phyloP scores from a whole-genome alignment of 2,113 vertebrate species.

The Rhynchomys soricoides region DNA sequence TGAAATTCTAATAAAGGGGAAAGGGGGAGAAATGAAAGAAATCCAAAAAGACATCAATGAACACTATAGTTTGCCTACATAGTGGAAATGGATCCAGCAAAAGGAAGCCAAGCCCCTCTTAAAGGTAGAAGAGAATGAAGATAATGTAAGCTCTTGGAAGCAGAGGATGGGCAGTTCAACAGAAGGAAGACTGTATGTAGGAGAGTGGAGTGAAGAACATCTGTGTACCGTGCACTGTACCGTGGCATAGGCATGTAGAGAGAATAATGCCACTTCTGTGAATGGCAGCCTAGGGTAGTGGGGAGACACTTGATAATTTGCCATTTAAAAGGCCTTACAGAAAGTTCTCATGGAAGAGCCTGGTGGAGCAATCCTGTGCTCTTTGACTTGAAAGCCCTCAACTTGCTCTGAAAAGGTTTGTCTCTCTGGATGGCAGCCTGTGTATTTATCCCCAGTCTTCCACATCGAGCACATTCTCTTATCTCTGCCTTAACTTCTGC shows the following conservation, averaged over 20 bases:
- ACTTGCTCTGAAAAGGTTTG: background rate
- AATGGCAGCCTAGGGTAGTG: background rate
- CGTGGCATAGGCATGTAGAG: background rate
- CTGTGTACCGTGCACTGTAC: background rate
- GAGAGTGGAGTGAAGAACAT: background rate
- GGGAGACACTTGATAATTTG: background rate
- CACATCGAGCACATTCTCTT: background rate
- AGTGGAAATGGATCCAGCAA: background rate
- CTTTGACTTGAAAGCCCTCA: background rate
- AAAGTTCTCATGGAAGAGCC: background rate
- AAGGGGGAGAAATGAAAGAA: background rate
- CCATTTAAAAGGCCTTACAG: background rate
- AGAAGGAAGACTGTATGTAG: background rate
- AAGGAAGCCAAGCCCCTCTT: background rate
- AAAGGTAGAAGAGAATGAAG: background rate
- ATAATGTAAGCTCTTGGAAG: background rate
- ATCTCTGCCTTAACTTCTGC: slow-evolving; percentile 33
- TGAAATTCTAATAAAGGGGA: background rate
- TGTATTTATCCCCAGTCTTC: background rate
- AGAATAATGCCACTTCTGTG: background rate
- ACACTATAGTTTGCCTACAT: background rate
- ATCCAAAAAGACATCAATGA: background rate
- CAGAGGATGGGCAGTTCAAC: background rate
- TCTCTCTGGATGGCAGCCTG: background rate
- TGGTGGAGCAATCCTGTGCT: background rate